Percentiles rank a stretch among this genome's conserved stretches.
These are phyloP conservation scores for Passer domesticus DNA, from an alignment of 2,113 vertebrate species.

Conservation along the genomic window DNA sequence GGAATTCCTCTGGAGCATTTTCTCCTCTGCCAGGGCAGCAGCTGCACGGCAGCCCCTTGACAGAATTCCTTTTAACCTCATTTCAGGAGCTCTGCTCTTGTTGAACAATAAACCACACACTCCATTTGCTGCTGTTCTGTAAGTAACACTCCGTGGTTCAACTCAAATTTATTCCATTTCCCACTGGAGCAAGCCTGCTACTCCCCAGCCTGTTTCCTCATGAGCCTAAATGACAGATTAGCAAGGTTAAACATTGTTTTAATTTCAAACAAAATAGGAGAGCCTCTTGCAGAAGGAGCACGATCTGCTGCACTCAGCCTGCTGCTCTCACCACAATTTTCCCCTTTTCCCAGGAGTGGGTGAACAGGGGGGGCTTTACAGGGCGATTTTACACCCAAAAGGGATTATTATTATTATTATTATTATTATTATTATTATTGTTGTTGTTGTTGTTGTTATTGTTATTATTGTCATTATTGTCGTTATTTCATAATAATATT, in stretches of 20 bases:
- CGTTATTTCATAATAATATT: background rate
- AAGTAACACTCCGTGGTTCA: slow-evolving; percentile 32
- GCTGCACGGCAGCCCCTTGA: slow-evolving; percentile 6
- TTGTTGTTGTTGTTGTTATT: too few species aligned
- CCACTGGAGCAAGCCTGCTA: slow-evolving; percentile 18
- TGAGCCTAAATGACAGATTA: slow-evolving; percentile 17
- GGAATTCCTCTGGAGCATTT: background rate
- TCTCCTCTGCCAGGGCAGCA: background rate
- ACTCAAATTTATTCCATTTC: slow-evolving; percentile 48
- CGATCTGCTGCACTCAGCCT: background rate
- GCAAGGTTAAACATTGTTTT: slow-evolving; percentile 54
- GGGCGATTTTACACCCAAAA: background rate
- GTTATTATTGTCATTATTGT: too few species aligned
- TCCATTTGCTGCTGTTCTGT: slow-evolving; percentile 27
- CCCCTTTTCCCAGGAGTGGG: background rate
- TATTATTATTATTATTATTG: background rate
- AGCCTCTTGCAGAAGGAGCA: background rate
- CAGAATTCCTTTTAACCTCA: slow-evolving; percentile 43
- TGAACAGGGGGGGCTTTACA: background rate
- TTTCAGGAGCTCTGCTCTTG: slow-evolving; percentile 44
- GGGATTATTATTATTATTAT: too few species aligned
- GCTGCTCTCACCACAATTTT: background rate
- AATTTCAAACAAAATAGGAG: background rate
- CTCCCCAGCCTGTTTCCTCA: background rate
- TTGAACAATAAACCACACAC: slow-evolving; percentile 35